Base-by-base conservation (phyloP, 2,113 vertebrate genomes). In the Hylia prasina region DNA sequence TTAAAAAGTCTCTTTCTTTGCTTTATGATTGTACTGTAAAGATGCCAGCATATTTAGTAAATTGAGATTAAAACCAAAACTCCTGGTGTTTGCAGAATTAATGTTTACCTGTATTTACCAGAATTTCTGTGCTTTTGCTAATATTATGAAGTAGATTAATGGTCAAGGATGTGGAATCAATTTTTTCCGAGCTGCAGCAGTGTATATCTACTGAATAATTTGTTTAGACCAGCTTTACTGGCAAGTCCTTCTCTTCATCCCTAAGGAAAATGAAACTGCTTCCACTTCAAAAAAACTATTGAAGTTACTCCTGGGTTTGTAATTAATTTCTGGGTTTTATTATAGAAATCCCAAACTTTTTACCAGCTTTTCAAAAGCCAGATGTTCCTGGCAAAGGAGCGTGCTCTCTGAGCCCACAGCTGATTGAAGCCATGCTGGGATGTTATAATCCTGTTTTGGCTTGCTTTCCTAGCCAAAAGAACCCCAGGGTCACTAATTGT, bases 331-430 rank as follows among this genome's bases (percentile, higher is more conserved):
- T 82, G 33, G 3, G 1, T 71, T 94, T 91, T 87, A 45, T 82
- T 84, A 72, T 44, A 93, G 30, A 42, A 79, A 53, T 91, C 44
- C 37, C 69, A 89, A 82, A 94, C 53, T 92, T 96, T 89, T 91
- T 76, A 93, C 45, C 57, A 76, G 73, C 70, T 79, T 90, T 93
- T 93, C 37, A 84, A 92, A 96, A 93, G 61, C 88, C 93, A 96
- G 95, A 75, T 93, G 88, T 96, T 94, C 89, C 65, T 96, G 95
- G 95, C 88, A 95, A 92, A 82, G 65, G 33, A 61, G 15, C 0
- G 1, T 27, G 47, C 81, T 93, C 40, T 86, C 69, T 78, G 64
- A 90, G 72, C 57, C 86, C 69, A 79, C 37, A 92, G 76, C 82
- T 79, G 82, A 96, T 68, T 1, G 17, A 87, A 93, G 50, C 63